phyloP scores from a whole-genome alignment of 2,888 invertebrate species.

The Dicroscelio sp. region DNA sequence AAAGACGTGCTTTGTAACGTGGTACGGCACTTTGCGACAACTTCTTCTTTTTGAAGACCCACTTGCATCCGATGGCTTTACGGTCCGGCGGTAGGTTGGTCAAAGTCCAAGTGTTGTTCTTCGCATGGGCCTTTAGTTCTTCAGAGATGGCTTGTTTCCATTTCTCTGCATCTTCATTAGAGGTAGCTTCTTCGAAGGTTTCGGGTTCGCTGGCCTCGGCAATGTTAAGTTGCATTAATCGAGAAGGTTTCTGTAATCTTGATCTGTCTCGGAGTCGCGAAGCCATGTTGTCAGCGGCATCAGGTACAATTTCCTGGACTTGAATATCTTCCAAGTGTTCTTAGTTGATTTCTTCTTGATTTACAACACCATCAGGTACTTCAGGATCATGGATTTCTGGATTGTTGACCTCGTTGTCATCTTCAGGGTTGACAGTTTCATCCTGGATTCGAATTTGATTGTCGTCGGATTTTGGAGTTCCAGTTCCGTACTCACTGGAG shows the following conservation, averaged over 20 bases:
- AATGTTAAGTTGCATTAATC: no score
- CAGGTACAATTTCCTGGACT: no score
- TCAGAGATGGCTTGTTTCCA: constrained; percentile 3
- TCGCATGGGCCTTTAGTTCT: constrained; percentile 8
- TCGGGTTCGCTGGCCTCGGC: constrained; percentile 18
- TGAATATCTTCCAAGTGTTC: no score
- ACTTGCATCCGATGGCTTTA: neutral
- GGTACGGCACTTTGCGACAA: no score
- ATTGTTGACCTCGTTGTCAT: no score
- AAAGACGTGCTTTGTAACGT: constrained; percentile 77
- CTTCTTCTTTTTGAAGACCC: constrained; percentile 24
- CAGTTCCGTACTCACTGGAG: neutral
- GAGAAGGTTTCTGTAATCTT: no score
- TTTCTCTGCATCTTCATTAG: constrained; percentile 5
- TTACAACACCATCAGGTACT: no score
- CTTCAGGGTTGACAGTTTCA: neutral
- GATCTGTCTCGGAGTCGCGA: no score
- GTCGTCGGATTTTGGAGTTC: constrained; percentile 36
- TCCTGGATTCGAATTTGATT: constrained; percentile 47
- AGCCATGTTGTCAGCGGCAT: no score
- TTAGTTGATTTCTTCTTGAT: no score
- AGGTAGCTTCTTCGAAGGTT: constrained; percentile 19
- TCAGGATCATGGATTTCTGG: no score
- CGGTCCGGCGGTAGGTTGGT: neutral
- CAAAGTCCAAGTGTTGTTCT: constrained; percentile 14